These are phyloP conservation scores for Athetis lepigone DNA, from an alignment of 2,888 invertebrate species.

Conservation along the genomic window DNA sequence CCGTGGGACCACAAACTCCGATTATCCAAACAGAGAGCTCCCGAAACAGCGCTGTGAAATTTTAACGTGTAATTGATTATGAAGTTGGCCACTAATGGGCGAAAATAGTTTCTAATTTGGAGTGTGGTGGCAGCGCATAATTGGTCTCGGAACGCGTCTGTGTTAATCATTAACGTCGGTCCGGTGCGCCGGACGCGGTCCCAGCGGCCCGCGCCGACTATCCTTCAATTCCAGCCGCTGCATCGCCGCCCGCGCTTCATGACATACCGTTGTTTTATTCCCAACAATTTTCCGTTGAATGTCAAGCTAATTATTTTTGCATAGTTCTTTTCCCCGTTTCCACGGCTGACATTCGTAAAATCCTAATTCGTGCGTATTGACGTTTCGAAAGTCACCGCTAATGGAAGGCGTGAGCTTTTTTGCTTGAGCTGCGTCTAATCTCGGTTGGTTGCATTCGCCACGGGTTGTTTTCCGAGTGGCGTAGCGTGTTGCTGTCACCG, in stretches of 20 bases:
- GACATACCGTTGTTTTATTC: slow-evolving; percentile 59
- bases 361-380: slow-evolving; percentile 88
- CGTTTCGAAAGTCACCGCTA: slow-evolving; percentile 86
- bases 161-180: slow-evolving; percentile 85
- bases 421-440: slow-evolving; percentile 84
- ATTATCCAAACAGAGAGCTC: slow-evolving; percentile 87
- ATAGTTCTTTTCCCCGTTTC: slow-evolving; percentile 70
- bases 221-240: slow-evolving; percentile 76
- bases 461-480: slow-evolving; percentile 84
- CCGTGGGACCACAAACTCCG: slow-evolving; percentile 90
- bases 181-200: slow-evolving; percentile 72
- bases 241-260: slow-evolving; percentile 43
- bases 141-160: slow-evolving; percentile 85
- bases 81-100: slow-evolving; percentile 89
- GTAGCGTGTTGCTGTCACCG: slow-evolving; percentile 87
- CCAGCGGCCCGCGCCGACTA: slow-evolving; percentile 71
- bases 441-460: slow-evolving; percentile 82
- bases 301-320: slow-evolving; percentile 67
- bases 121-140: slow-evolving; percentile 83
- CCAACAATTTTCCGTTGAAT: slow-evolving; percentile 61
- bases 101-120: slow-evolving; percentile 90
- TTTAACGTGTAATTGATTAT: slow-evolving; percentile 90
- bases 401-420: slow-evolving; percentile 87
- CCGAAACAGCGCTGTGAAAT: slow-evolving; percentile 88
- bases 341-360: slow-evolving; percentile 77